Evolutionary conservation across 2,888 invertebrate species (phyloP).

Genomic region (Uloborus plumipes): DNA sequence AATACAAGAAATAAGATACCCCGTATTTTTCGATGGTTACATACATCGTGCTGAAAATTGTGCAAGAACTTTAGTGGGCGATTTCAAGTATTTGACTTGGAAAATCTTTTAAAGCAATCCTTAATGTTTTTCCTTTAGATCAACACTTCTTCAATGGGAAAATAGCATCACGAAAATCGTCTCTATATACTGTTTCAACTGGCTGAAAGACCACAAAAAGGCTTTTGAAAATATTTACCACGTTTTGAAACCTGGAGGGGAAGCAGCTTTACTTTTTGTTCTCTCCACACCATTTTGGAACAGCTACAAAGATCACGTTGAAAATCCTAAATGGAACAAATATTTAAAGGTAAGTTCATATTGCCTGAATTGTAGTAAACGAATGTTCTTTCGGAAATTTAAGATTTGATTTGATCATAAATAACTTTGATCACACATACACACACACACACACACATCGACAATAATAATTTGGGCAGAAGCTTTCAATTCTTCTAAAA

Average conservation of each 20-base stretch:
- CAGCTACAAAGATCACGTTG: background rate
- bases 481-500: no score
- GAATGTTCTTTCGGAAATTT: no score
- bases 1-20: no score
- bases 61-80: no score
- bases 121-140: slow-evolving; percentile 1
- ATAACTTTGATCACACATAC: no score
- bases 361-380: no score
- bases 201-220: slow-evolving; percentile 40
- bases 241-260: slow-evolving; percentile 34
- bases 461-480: no score
- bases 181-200: slow-evolving; percentile 59
- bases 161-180: slow-evolving; percentile 22
- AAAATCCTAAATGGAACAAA: slow-evolving; percentile 24
- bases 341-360: slow-evolving; percentile 9
- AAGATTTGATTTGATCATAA: no score
- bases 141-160: slow-evolving; percentile 20
- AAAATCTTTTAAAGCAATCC: background rate
- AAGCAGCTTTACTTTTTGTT: slow-evolving; percentile 15
- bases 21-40: no score
- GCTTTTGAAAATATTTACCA: slow-evolving; percentile 47
- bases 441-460: no score
- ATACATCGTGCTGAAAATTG: no score
- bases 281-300: slow-evolving; percentile 6
- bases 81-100: background rate